Percentiles rank a stretch among this genome's conserved stretches.
Evolutionary conservation across 2,888 invertebrate species (phyloP).

Genomic region (Teinopalpus imperialis): DNA sequence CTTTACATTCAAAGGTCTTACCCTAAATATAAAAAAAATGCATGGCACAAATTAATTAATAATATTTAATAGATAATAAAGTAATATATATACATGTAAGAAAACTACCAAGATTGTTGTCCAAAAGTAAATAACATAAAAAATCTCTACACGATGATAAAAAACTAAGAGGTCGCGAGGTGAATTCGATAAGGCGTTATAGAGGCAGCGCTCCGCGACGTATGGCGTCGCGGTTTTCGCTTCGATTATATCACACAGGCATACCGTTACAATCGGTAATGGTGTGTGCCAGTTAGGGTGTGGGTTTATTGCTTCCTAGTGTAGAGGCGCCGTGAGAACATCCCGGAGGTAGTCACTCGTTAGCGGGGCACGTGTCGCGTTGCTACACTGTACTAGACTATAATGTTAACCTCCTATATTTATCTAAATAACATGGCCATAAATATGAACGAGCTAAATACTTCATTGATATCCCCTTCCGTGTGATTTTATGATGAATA

Average conservation of each 20-base stretch:
- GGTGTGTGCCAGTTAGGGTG: slow-evolving; percentile 76
- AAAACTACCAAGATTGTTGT: no score
- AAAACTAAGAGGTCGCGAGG: slow-evolving; percentile 4
- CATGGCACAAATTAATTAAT: no score
- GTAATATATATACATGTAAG: no score
- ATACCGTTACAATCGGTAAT: slow-evolving; percentile 77
- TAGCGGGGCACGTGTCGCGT: slow-evolving; percentile 60
- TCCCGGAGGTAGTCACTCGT: slow-evolving; percentile 75
- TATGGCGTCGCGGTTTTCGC: slow-evolving; percentile 45
- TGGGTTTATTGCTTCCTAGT: slow-evolving; percentile 79
- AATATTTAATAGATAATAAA: no score
- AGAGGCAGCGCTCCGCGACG: slow-evolving; percentile 50
- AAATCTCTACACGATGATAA: no score
- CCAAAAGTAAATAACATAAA: no score
- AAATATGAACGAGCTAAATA: no score
- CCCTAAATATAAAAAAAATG: no score
- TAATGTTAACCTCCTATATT: background rate
- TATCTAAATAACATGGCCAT: no score
- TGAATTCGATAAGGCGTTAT: slow-evolving; percentile 69
- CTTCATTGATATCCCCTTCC: background rate
- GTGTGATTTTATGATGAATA: no score
- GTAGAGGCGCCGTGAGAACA: slow-evolving; percentile 67
- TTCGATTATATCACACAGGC: slow-evolving; percentile 65
- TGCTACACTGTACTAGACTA: slow-evolving; percentile 27
- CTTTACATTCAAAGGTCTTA: no score